Base-by-base conservation (phyloP, 2,113 vertebrate genomes). In the Nyctereutes procyonoides region DNA sequence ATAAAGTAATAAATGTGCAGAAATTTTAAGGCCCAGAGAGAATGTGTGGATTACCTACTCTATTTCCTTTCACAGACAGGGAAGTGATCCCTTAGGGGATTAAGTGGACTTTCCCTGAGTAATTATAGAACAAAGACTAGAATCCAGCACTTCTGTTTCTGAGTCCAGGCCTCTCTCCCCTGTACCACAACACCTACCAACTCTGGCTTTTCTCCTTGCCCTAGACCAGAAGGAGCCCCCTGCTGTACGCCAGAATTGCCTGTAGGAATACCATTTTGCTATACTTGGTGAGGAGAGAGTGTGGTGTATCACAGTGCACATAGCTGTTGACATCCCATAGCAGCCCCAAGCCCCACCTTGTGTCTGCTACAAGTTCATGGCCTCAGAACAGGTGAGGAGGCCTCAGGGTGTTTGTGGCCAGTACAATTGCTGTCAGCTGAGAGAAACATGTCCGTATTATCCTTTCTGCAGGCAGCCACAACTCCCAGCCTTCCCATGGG, bases 381-480 rank as follows among this genome's bases (percentile, higher is more conserved):
- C 48, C 67, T 97, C 71, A n/a, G 32, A 28, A 35, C 6, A n/a
- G 43, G 35, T 35, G 51, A 60, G 15, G 77, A 38, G 67, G 13
- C 17, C 5, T 88, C 58, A 20, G 51, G 7, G 30, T 77, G 67
- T 91, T 38, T 79, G 67, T 71, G 94, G 82, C 65, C 24, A 60
- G 26, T 32, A 76, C 20, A 63, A 95, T 20, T 12, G 3, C 56
- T 86, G 19, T 90, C 7, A 20, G 22, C 35, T 81, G n/a, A 30
- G 38, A 62, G 13, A 90, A 92, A 76, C 8, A 56, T 82, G 80
- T 87, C 56, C 67, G 32, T 58, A 81, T 13, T 7, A 15, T 85
- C 69, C 30, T 35, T 73, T 77, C 53, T 55, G 16, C 26, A 76
- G 58, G 38, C 97, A 97, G 17, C 28, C 89, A 69, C 93, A 87